Percentiles rank a stretch among this genome's conserved stretches.
Conservation (phyloP, 2,888 invertebrate genomes). For the Zele albiditarsus region DNA sequence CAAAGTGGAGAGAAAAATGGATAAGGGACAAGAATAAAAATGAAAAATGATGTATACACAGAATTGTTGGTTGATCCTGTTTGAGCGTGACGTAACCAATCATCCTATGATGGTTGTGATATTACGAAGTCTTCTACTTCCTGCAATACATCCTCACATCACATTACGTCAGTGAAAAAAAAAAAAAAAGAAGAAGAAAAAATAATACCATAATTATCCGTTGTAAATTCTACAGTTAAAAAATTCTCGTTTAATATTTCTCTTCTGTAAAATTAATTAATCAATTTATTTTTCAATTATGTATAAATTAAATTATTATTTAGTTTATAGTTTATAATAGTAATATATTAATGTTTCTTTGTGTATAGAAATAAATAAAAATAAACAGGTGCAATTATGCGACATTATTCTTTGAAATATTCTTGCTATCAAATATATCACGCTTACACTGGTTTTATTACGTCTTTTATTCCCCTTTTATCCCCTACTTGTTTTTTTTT, state of each 20-base stretch:
- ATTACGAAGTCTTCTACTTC: constrained; percentile 24
- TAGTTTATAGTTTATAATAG: too few species aligned
- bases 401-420: constrained; percentile 10
- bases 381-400: constrained; percentile 12
- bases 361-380: not conserved
- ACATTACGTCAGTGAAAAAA: not conserved
- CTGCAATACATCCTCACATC: constrained; percentile 18
- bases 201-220: not conserved
- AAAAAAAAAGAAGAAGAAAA: not conserved
- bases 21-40: not conserved
- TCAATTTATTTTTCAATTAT: not conserved
- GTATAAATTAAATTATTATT: too few species aligned
- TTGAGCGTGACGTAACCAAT: constrained; percentile 37
- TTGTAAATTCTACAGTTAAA: not conserved
- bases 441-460: not conserved
- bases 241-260: not conserved
- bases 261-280: not conserved
- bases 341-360: too few species aligned
- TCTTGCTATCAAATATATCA: not conserved
- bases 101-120: constrained; percentile 32
- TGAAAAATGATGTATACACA: constrained; percentile 4
- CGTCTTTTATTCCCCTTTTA: not conserved
- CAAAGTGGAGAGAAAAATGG: not conserved
- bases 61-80: constrained; percentile 30
- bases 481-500: not conserved